phyloP scores from a whole-genome alignment of 2,113 vertebrate species.

The Okapia johnstoni region DNA sequence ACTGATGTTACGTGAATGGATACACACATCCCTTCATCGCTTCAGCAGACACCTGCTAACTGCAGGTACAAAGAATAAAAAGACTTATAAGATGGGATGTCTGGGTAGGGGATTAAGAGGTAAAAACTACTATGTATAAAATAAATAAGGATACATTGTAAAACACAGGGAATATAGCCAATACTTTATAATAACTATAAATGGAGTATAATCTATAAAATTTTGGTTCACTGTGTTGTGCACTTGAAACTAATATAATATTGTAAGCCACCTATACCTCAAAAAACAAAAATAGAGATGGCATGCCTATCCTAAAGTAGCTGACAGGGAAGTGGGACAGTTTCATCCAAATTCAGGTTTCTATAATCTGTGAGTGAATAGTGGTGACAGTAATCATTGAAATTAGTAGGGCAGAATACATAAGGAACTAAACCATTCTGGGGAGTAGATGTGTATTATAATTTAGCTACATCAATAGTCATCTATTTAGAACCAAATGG shows the following conservation, averaged over 20 bases:
- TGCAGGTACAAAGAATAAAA: not conserved
- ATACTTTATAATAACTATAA: not conserved
- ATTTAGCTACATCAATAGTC: not conserved
- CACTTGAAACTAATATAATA: not conserved
- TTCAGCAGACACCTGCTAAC: not conserved
- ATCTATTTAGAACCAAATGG: not conserved
- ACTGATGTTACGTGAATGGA: not conserved
- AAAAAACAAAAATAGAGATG: not conserved
- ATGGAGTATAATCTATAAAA: not conserved
- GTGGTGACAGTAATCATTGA: not conserved
- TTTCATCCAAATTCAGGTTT: not conserved
- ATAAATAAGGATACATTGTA: not conserved
- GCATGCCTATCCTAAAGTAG: not conserved
- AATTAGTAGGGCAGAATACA: not conserved
- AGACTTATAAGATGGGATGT: not conserved
- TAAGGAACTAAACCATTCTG: not conserved
- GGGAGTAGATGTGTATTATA: not conserved
- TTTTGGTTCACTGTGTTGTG: not conserved
- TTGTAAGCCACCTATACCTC: not conserved
- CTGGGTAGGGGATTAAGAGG: not conserved
- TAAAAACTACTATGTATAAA: not conserved
- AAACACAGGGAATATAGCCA: not conserved
- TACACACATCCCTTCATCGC: not conserved
- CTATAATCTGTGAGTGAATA: not conserved
- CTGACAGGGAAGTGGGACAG: not conserved